Evolutionary conservation across 2,888 invertebrate genomes (phyloP).

Genomic region (Drosophila longiperda): DNA sequence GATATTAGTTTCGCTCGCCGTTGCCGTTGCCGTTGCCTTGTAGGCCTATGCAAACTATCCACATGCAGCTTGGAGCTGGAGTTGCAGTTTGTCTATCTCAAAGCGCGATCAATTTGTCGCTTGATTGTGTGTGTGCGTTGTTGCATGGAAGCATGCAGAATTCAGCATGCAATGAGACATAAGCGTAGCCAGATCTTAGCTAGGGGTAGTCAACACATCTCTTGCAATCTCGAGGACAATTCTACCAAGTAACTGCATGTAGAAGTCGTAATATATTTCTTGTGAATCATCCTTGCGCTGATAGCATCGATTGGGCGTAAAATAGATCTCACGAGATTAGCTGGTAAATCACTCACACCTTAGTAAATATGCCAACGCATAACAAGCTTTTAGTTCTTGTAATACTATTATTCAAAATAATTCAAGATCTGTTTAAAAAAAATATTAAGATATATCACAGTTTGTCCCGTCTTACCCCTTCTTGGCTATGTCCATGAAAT

Average conservation of each 20-base stretch:
- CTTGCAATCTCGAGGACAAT: background rate
- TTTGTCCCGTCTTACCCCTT: background rate
- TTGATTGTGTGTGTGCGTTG: conserved; percentile 76
- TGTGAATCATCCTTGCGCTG: background rate
- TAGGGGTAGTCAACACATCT: background rate
- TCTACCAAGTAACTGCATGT: background rate
- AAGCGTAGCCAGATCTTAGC: background rate
- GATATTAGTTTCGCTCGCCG: conserved; percentile 68
- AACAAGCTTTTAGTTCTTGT: background rate
- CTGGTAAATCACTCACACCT: background rate
- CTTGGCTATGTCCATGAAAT: background rate
- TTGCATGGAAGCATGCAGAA: conserved; percentile 51
- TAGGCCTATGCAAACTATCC: conserved; percentile 53
- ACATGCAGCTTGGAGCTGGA: conserved; percentile 29
- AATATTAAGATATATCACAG: background rate
- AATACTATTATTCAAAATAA: too few species aligned
- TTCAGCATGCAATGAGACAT: conserved; percentile 21
- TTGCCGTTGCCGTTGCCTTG: conserved; percentile 27
- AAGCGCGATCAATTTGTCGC: conserved; percentile 78
- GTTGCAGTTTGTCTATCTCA: conserved; percentile 57
- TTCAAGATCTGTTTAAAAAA: too few species aligned
- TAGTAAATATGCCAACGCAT: background rate
- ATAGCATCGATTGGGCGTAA: background rate
- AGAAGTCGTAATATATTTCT: background rate
- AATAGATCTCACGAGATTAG: background rate